A percentile compares a stretch with the other conserved stretches of the same genome.
phyloP scores from a whole-genome alignment of 1,140 invertebrate genomes.

The Ips typographus region DNA sequence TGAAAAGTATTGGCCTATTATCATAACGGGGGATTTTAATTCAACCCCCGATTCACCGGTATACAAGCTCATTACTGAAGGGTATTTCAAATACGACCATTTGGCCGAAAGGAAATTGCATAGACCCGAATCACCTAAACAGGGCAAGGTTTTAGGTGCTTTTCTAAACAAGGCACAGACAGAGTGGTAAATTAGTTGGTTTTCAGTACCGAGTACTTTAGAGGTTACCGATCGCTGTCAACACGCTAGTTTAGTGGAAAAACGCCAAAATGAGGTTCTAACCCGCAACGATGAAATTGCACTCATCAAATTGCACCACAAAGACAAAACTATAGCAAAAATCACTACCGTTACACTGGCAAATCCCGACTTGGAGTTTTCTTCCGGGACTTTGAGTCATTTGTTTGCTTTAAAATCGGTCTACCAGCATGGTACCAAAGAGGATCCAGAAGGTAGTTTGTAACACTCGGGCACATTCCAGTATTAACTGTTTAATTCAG shows the following conservation, averaged over 20 bases:
- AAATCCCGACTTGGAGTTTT: constrained; percentile 46
- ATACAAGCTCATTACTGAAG: constrained; percentile 71
- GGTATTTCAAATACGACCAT: constrained; percentile 61
- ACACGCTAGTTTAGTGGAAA: constrained; percentile 57
- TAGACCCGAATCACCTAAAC: constrained; percentile 3
- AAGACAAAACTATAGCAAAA: constrained; percentile 30
- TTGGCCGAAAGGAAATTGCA: constrained; percentile 49
- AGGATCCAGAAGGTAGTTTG: constrained; percentile 54
- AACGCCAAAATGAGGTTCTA: constrained; percentile 44
- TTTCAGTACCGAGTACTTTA: constrained; percentile 57
- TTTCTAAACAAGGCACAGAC: no score
- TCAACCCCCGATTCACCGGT: constrained; percentile 69
- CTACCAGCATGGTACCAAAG: constrained; percentile 53
- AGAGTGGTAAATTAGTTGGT: background rate
- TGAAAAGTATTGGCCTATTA: constrained; percentile 68
- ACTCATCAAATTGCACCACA: constrained; percentile 43
- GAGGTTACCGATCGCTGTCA: constrained; percentile 68
- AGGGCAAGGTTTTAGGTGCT: constrained; percentile 40
- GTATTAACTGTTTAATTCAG: constrained; percentile 6
- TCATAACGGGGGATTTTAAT: constrained; percentile 92
- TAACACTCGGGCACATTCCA: background rate
- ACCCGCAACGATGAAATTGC: constrained; percentile 24
- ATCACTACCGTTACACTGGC: constrained; percentile 12
- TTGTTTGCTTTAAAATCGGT: constrained; percentile 59
- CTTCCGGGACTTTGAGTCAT: constrained; percentile 57